Conservation (phyloP, 2,888 invertebrate species). For the Cantharis nigra region DNA sequence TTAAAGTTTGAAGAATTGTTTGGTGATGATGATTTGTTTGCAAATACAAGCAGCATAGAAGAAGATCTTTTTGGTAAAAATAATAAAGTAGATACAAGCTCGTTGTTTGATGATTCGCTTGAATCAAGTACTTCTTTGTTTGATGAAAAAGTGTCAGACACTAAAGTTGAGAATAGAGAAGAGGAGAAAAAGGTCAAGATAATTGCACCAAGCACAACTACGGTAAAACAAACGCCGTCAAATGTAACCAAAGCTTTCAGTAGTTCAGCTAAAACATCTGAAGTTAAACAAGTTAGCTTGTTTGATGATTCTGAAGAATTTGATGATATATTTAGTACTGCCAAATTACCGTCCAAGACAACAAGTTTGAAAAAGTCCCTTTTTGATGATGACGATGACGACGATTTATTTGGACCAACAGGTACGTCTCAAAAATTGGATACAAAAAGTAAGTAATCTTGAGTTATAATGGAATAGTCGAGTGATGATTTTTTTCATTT, state of each 20-base stretch:
- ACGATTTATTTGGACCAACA: conserved; percentile 41
- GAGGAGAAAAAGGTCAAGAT: background rate
- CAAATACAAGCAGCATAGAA: background rate
- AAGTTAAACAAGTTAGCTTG: conserved; percentile 14
- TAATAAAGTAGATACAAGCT: background rate
- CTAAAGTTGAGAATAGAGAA: background rate
- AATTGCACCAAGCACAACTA: background rate
- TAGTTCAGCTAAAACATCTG: background rate
- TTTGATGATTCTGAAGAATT: conserved; percentile 40
- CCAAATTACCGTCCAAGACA: conserved; percentile 31
- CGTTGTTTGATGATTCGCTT: background rate
- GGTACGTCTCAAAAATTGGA: conserved; percentile 4
- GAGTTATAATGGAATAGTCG: background rate
- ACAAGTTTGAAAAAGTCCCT: conserved; percentile 37
- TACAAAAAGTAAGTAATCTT: background rate
- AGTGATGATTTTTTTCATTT: background rate
- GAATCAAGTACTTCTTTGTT: background rate
- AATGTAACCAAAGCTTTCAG: background rate
- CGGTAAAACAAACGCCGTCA: background rate
- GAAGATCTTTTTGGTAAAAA: background rate
- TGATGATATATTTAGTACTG: conserved; percentile 35
- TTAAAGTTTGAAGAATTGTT: background rate
- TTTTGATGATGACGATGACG: conserved; percentile 45
- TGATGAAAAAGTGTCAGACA: background rate
- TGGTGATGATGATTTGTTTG: background rate